phyloP scores from a whole-genome alignment of 2,113 vertebrate species.

The Dunckerocampus dactyliophorus region DNA sequence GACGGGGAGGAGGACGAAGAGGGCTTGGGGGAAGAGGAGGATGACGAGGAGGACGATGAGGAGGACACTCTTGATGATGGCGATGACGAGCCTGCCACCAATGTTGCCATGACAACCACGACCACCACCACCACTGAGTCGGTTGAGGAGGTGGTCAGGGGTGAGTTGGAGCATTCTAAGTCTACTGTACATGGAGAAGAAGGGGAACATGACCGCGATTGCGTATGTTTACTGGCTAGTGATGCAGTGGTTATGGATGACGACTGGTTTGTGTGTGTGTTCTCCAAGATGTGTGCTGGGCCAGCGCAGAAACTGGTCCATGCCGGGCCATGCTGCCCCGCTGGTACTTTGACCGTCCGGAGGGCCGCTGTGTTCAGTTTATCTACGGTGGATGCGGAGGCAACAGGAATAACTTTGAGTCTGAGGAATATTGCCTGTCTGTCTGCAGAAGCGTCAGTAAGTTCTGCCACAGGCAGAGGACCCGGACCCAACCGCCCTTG shows the following conservation, averaged over 20 bases:
- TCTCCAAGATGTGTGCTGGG: slow-evolving; percentile 95
- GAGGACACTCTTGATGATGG: slow-evolving; percentile 68
- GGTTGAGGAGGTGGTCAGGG: slow-evolving; percentile 95
- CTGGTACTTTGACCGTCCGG: slow-evolving; percentile 93
- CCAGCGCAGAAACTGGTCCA: slow-evolving; percentile 91
- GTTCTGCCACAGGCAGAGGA: slow-evolving; percentile 61
- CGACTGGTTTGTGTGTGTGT: slow-evolving; percentile 49
- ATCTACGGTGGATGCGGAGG: slow-evolving; percentile 98
- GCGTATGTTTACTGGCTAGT: not conserved
- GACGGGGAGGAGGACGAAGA: slow-evolving; percentile 75
- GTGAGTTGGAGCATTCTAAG: slow-evolving; percentile 67
- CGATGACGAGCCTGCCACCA: slow-evolving; percentile 82
- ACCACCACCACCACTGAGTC: slow-evolving; percentile 95
- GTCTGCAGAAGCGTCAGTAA: slow-evolving; percentile 98
- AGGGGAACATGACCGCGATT: not conserved
- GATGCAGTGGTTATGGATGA: not conserved
- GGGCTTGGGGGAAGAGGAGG: slow-evolving; percentile 74
- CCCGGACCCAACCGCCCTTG: not conserved
- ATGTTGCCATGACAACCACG: slow-evolving; percentile 89
- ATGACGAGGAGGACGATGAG: slow-evolving; percentile 75
- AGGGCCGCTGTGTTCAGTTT: slow-evolving; percentile 90
- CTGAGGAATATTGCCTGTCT: slow-evolving; percentile 96
- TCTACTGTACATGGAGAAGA: not conserved
- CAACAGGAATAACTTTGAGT: slow-evolving; percentile 99
- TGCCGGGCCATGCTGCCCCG: slow-evolving; percentile 95